These are phyloP conservation scores for Himalopsyche kuldschensis DNA, from an alignment of 2,888 invertebrate species.

Conservation along the genomic window DNA sequence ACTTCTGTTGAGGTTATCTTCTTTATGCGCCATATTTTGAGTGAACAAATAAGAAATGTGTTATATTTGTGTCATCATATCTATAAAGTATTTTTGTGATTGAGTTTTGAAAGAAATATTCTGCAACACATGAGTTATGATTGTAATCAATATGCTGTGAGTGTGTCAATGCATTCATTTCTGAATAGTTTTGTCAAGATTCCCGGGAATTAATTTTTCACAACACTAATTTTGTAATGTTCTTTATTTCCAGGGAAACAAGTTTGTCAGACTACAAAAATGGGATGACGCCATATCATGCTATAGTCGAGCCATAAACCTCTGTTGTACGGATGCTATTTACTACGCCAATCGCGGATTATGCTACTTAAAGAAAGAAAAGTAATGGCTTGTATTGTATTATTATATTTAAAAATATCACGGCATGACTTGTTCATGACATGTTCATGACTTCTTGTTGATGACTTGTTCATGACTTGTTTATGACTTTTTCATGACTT, in stretches of 20 bases:
- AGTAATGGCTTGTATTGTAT: conserved; percentile 55
- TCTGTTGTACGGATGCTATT: conserved; percentile 76
- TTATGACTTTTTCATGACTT: no score
- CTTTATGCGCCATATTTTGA: no score
- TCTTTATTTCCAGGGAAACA: conserved; percentile 70
- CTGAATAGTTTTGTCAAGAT: neutral
- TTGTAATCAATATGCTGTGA: no score
- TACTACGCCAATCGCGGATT: conserved; percentile 87
- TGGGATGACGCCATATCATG: conserved; percentile 85
- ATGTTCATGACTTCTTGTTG: no score
- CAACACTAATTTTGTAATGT: conserved; percentile 40
- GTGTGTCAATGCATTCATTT: neutral
- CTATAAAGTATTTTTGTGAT: no score
- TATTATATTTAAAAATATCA: conserved; percentile 29
- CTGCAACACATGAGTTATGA: no score
- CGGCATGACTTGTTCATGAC: no score
- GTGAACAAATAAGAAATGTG: no score
- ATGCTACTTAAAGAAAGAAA: conserved; percentile 79
- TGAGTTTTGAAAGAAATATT: no score
- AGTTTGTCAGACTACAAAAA: conserved; percentile 73
- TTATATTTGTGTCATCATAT: no score
- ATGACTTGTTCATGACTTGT: no score
- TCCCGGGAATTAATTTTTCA: neutral
- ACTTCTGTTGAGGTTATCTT: no score
- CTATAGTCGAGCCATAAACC: conserved; percentile 85